These are phyloP conservation scores for Notarius quadriscutis DNA, from an alignment of 2,113 vertebrate species.

Conservation along the genomic window DNA sequence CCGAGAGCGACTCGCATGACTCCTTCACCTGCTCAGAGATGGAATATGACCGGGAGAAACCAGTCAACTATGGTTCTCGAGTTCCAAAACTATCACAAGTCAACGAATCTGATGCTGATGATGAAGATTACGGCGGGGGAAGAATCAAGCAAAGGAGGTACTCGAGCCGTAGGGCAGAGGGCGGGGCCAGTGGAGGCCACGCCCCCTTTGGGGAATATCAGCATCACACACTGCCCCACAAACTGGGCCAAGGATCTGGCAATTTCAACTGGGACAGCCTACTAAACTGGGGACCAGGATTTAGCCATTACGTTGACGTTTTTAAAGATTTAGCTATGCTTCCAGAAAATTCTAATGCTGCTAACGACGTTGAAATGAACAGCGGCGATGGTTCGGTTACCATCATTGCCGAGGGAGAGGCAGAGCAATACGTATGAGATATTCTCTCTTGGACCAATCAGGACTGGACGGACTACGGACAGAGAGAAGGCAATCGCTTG, in stretches of 20 bases:
- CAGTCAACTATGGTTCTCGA: slow-evolving; percentile 83
- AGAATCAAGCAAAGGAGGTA: slow-evolving; percentile 87
- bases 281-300: slow-evolving; percentile 97
- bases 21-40: slow-evolving; percentile 99
- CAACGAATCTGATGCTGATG: slow-evolving; percentile 95
- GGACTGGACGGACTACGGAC: slow-evolving; percentile 61
- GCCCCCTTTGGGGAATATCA: slow-evolving; percentile 68
- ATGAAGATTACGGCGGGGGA: slow-evolving; percentile 86
- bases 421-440: slow-evolving; percentile 92
- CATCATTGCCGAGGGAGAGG: slow-evolving; percentile 85
- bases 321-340: slow-evolving; percentile 96
- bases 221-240: slow-evolving; percentile 79
- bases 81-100: slow-evolving; percentile 97
- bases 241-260: slow-evolving; percentile 82
- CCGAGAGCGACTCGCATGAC: slow-evolving; percentile 97
- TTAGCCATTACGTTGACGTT: slow-evolving; percentile 96
- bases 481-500: slow-evolving; percentile 60
- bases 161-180: slow-evolving; percentile 87
- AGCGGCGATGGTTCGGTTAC: slow-evolving; percentile 82
- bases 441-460: slow-evolving; percentile 32
- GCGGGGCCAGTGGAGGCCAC: slow-evolving; percentile 74
- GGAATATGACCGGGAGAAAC: slow-evolving; percentile 95
- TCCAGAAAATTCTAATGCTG: slow-evolving; percentile 81
- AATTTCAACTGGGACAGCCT: slow-evolving; percentile 97
- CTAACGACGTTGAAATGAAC: slow-evolving; percentile 82